A percentile compares a stretch with the other conserved stretches of the same genome.
Evolutionary conservation across 2,113 vertebrate species (phyloP).

Genomic region (Deroptyus accipitrinus): DNA sequence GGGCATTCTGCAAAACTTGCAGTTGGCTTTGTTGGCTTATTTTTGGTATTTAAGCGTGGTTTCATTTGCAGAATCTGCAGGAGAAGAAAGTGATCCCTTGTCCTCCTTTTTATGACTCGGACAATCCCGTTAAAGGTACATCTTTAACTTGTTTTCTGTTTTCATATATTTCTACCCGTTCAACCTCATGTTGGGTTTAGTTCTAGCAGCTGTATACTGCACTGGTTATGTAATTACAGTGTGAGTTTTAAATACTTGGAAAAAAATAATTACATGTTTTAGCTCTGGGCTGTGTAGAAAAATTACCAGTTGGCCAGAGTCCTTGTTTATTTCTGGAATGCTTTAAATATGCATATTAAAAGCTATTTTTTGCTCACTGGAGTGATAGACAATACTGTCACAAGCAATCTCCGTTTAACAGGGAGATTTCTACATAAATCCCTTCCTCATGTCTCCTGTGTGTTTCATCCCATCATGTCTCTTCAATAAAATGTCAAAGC

Average conservation of each 20-base stretch:
- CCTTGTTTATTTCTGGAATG: background rate
- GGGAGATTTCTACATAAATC: background rate
- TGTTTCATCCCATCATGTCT: background rate
- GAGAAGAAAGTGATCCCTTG: constrained; percentile 93
- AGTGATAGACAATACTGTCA: background rate
- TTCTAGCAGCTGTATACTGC: background rate
- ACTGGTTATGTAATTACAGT: background rate
- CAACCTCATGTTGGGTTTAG: background rate
- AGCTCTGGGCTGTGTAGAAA: background rate
- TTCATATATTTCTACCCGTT: background rate
- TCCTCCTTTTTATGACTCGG: constrained; percentile 88
- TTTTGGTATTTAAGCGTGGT: background rate
- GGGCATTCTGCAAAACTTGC: background rate
- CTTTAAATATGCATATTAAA: background rate
- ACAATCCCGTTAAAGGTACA: constrained; percentile 93
- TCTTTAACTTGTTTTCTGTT: background rate
- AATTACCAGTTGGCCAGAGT: background rate
- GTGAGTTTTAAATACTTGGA: background rate
- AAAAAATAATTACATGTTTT: background rate
- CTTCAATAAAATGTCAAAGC: background rate
- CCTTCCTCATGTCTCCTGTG: background rate
- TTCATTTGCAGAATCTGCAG: constrained; percentile 81
- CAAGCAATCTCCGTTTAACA: background rate
- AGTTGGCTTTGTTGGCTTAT: background rate
- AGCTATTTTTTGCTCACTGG: background rate